Conservation (phyloP, 2,888 invertebrate genomes). For the Hecatera dysodea region DNA sequence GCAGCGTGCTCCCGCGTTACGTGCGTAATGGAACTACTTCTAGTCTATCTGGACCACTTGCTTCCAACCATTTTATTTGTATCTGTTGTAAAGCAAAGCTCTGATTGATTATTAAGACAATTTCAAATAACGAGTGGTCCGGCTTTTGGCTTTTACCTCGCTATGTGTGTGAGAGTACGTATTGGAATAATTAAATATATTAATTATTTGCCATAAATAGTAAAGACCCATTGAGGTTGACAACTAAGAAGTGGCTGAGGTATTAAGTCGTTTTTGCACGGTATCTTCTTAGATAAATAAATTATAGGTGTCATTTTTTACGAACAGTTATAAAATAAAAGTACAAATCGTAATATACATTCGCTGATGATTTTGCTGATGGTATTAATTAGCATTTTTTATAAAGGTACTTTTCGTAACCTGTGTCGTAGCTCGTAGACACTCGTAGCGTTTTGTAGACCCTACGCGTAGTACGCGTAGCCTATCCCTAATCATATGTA, state of each 20-base stretch:
- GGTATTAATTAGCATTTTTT: background rate
- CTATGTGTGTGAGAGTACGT: background rate
- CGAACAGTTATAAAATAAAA: background rate
- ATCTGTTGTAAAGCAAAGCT: slow-evolving; percentile 32
- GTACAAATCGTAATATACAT: background rate
- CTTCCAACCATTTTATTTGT: slow-evolving; percentile 77
- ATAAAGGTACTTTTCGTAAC: background rate
- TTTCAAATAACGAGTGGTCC: slow-evolving; percentile 5
- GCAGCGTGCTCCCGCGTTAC: slow-evolving; percentile 83
- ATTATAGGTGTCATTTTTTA: too few relatives aligned
- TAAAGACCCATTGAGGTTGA: too few relatives aligned
- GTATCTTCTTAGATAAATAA: too few relatives aligned
- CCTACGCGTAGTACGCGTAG: slow-evolving; percentile 26
- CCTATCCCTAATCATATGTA: background rate
- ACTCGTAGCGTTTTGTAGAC: slow-evolving; percentile 42
- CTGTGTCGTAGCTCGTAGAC: slow-evolving; percentile 16
- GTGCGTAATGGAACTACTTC: slow-evolving; percentile 83
- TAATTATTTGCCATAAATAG: too few relatives aligned
- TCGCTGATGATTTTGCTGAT: background rate
- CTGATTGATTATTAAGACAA: slow-evolving; percentile 22
- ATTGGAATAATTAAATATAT: background rate
- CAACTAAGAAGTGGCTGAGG: too few relatives aligned
- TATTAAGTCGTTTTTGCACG: too few relatives aligned
- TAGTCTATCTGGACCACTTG: slow-evolving; percentile 69
- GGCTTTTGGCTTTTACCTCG: background rate